Evolutionary conservation across 64 coral and sea anemone genomes (phyloP).

Genomic region (Pocillopora verrucosa): DNA sequence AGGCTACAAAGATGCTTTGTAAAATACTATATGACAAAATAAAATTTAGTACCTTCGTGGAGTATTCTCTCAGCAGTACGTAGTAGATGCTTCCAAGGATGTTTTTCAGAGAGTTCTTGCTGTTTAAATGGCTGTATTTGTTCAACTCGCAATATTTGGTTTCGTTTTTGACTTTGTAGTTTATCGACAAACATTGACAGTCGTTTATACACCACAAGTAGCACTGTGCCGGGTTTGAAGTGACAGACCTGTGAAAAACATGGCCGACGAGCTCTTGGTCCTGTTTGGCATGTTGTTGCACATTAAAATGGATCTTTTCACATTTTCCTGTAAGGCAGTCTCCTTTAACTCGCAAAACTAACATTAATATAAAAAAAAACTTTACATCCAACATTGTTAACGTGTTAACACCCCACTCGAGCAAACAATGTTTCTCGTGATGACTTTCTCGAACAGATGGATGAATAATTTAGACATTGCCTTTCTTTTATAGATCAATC

Average conservation of each 20-base stretch:
- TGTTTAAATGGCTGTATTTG: not conserved
- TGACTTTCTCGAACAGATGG: too few species aligned
- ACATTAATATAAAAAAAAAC: not conserved
- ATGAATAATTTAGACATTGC: too few species aligned
- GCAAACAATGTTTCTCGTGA: not conserved
- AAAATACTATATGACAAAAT: not conserved
- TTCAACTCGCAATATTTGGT: slow-evolving; percentile 5
- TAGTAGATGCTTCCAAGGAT: not conserved
- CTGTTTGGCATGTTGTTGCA: not conserved
- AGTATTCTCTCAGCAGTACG: not conserved
- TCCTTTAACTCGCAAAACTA: not conserved
- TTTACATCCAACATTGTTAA: not conserved
- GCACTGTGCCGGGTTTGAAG: not conserved
- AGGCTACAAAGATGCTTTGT: too few species aligned
- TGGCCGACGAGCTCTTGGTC: slow-evolving; percentile 5
- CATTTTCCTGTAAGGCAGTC: not conserved
- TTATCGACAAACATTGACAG: slow-evolving; percentile 4
- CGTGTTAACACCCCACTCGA: not conserved
- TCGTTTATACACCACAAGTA: not conserved
- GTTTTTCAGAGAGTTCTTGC: not conserved
- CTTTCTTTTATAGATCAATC: too few species aligned
- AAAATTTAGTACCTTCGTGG: not conserved
- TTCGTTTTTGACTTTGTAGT: slow-evolving; percentile 6
- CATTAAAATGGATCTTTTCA: not conserved
- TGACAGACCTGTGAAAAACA: slow-evolving; percentile 1